Percentiles rank a stretch among this genome's conserved stretches.
Evolutionary conservation across 2,888 invertebrate species (phyloP).

Genomic region (Calliphora vomitoria): DNA sequence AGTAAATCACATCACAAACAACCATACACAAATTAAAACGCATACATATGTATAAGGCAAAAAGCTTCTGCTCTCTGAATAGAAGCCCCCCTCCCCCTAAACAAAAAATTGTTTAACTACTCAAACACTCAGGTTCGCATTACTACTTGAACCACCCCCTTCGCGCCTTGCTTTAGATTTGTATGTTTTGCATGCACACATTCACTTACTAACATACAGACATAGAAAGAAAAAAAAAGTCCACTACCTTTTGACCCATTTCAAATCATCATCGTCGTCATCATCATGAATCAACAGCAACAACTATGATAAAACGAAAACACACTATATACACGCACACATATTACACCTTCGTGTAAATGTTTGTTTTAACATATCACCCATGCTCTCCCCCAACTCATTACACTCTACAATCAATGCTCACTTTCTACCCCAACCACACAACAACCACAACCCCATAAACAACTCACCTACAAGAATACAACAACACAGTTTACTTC

Average conservation of each 20-base stretch:
- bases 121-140: conserved; percentile 5
- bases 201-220: conserved; percentile 1
- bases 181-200: background rate
- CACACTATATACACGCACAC: conserved; percentile 9
- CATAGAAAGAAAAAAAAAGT: conserved; percentile 22
- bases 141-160: background rate
- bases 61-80: background rate
- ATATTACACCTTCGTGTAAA: conserved; percentile 44
- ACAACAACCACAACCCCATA: background rate
- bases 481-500: conserved; percentile 26
- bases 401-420: background rate
- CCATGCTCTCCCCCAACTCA: background rate
- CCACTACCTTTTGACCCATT: conserved; percentile 72
- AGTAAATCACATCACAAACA: background rate
- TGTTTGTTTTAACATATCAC: conserved; percentile 39
- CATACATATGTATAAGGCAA: background rate
- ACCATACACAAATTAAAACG: conserved; percentile 7
- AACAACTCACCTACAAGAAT: conserved; percentile 21
- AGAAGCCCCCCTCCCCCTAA: background rate
- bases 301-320: conserved; percentile 9
- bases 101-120: background rate
- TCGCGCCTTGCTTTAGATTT: background rate
- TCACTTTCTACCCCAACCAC: background rate
- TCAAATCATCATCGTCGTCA: conserved; percentile 52
- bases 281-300: conserved; percentile 41